Conservation (phyloP, 2,113 vertebrate genomes). For the Pavo muticus region DNA sequence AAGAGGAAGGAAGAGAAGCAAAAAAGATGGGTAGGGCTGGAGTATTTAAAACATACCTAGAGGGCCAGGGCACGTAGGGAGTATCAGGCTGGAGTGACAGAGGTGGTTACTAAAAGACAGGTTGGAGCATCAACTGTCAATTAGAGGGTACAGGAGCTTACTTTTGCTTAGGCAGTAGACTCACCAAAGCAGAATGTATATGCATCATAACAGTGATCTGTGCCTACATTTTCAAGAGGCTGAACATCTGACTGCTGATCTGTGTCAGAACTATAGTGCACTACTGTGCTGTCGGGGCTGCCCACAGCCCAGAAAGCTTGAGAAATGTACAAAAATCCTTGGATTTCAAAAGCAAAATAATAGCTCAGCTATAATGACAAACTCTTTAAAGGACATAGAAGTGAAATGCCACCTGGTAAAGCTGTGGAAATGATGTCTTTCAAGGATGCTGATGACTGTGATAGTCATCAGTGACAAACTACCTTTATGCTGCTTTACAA, state of each 20-base stretch:
- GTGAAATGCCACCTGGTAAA: background rate
- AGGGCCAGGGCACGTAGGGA: background rate
- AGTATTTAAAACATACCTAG: background rate
- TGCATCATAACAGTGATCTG: background rate
- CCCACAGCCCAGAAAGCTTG: background rate
- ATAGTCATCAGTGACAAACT: background rate
- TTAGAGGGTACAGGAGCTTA: rapidly evolving
- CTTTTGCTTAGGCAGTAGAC: background rate
- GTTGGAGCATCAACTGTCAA: background rate
- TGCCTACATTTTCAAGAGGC: background rate
- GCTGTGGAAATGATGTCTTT: background rate
- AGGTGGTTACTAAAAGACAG: background rate
- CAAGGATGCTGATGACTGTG: background rate
- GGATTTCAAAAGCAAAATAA: background rate
- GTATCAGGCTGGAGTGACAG: background rate
- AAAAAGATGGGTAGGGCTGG: background rate
- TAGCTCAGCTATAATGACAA: background rate
- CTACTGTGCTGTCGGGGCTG: background rate
- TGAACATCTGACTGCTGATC: background rate
- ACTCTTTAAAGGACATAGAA: background rate
- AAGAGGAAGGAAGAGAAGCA: background rate
- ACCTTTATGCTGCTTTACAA: background rate
- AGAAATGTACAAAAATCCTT: background rate
- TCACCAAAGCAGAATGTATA: rapidly evolving
- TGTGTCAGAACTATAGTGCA: background rate